phyloP scores from a whole-genome alignment of 2,113 vertebrate species.

The Jaculus jaculus region DNA sequence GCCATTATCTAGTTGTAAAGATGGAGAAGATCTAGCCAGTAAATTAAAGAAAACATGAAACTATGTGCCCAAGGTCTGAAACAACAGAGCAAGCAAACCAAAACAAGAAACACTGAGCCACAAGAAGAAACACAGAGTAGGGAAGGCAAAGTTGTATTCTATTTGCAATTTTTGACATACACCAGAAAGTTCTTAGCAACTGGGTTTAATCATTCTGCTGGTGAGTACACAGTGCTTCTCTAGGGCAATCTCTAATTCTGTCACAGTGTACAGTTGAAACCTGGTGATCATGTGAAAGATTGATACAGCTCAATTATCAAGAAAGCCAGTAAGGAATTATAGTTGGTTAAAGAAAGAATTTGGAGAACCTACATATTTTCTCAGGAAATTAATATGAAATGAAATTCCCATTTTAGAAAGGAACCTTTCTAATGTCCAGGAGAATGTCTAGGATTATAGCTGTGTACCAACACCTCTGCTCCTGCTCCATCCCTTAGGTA shows the following conservation, averaged over 20 bases:
- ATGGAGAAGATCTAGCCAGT: neutral
- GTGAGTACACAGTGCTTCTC: neutral
- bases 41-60: neutral
- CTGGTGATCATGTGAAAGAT: neutral
- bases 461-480: neutral
- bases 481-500: neutral
- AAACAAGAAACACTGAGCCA: neutral
- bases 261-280: neutral
- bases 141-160: neutral
- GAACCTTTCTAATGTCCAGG: neutral
- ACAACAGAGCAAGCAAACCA: slow-evolving; percentile 10
- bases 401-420: neutral
- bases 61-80: neutral
- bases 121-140: neutral
- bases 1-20: neutral
- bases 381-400: slow-evolving; percentile 17
- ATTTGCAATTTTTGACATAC: neutral
- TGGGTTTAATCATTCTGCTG: neutral
- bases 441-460: no score
- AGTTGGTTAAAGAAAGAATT: slow-evolving; percentile 10
- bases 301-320: neutral
- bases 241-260: neutral
- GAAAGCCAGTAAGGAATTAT: neutral
- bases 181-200: neutral
- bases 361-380: neutral